Conservation (phyloP, 2,888 invertebrate species). For the Anthrax anthrax region DNA sequence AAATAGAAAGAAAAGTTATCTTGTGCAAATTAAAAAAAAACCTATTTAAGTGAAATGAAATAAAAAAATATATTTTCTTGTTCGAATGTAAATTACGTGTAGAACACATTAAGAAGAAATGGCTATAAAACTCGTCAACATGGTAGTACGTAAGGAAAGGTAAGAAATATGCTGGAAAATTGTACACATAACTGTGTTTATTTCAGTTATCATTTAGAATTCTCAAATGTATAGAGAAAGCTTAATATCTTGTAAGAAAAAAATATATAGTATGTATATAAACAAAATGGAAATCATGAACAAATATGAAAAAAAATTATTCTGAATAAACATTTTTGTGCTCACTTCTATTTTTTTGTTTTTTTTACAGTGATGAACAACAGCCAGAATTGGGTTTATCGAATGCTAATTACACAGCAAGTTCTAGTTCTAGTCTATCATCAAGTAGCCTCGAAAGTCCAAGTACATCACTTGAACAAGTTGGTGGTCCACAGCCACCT, state of each 20-base stretch:
- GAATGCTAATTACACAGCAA: conserved; percentile 48
- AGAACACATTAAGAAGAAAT: neutral
- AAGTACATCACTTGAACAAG: conserved; percentile 55
- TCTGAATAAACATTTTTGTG: too few species aligned
- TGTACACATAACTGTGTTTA: too few species aligned
- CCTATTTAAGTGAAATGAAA: too few species aligned
- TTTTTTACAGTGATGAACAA: conserved; percentile 50
- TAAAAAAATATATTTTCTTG: neutral
- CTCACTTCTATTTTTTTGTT: conserved; percentile 16
- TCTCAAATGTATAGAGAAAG: neutral
- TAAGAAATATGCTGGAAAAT: neutral
- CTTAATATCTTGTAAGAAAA: neutral
- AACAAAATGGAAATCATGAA: too few species aligned
- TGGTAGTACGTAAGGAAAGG: neutral
- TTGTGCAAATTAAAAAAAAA: too few species aligned
- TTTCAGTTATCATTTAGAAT: too few species aligned
- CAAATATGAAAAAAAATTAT: too few species aligned
- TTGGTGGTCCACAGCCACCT: conserved; percentile 27
- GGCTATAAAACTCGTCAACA: neutral
- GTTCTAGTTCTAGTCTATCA: conserved; percentile 55
- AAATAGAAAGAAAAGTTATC: too few species aligned
- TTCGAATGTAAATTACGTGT: too few species aligned
- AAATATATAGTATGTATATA: too few species aligned
- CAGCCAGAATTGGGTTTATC: conserved; percentile 42
- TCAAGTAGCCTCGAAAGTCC: conserved; percentile 55